Evolutionary conservation across 2,113 vertebrate species (phyloP).

Genomic region (human): GRCh38 chr7:129523001-129523500

Average conservation of each 20-base stretch:
- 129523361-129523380: background rate
- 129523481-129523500: too few species aligned
- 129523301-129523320: background rate
- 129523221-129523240: background rate
- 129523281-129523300: background rate
- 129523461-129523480: too few species aligned
- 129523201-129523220: background rate
- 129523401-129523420: background rate
- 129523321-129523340: background rate
- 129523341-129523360: background rate
- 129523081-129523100: background rate
- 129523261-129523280: background rate
- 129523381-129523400: background rate
- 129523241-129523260: background rate
- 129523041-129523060: background rate
- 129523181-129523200: background rate
- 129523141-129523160: accelerated
- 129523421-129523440: background rate
- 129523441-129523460: too few species aligned
- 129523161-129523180: background rate
- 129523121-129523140: background rate
- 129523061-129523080: background rate
- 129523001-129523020: background rate
- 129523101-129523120: background rate
- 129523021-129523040: background rate